phyloP scores from a whole-genome alignment of 2,888 invertebrate species.

The Tenthredo livida region DNA sequence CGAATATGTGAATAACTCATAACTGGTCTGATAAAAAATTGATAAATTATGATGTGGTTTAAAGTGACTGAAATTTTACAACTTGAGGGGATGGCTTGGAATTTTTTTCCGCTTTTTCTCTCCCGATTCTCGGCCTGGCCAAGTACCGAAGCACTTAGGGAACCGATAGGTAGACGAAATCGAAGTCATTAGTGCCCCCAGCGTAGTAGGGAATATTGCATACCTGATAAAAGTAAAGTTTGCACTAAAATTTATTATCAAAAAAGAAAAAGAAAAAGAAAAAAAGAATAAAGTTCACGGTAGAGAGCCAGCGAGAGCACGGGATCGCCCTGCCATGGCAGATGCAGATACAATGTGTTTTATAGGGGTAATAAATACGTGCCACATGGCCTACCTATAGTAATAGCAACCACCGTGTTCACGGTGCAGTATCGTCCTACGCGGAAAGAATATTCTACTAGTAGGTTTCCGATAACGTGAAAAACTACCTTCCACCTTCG shows the following conservation, averaged over 20 bases:
- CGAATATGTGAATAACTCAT: background rate
- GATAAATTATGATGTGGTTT: background rate
- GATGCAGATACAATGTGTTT: slow-evolving; percentile 51
- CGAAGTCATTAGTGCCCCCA: slow-evolving; percentile 41
- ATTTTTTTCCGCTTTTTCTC: background rate
- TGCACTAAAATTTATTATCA: slow-evolving; percentile 40
- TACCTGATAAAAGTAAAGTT: slow-evolving; percentile 52
- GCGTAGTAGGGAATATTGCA: slow-evolving; percentile 35
- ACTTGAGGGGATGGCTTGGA: background rate
- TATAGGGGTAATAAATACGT: slow-evolving; percentile 43
- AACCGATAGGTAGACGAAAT: slow-evolving; percentile 21
- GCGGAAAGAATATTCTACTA: slow-evolving; percentile 21
- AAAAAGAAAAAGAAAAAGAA: background rate
- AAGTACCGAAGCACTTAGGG: slow-evolving; percentile 25
- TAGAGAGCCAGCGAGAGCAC: background rate
- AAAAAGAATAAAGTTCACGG: slow-evolving; percentile 33
- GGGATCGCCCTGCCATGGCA: background rate
- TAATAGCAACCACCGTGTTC: slow-evolving; percentile 24
- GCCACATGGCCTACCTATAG: slow-evolving; percentile 49
- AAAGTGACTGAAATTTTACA: background rate
- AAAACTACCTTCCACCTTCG: background rate
- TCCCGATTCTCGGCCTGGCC: background rate
- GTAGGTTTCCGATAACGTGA: slow-evolving; percentile 42
- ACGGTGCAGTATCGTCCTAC: slow-evolving; percentile 33
- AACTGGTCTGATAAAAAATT: background rate